These are phyloP conservation scores for Sparus aurata DNA, from an alignment of 2,797 vertebrate genomes.

Conservation along the genomic window DNA sequence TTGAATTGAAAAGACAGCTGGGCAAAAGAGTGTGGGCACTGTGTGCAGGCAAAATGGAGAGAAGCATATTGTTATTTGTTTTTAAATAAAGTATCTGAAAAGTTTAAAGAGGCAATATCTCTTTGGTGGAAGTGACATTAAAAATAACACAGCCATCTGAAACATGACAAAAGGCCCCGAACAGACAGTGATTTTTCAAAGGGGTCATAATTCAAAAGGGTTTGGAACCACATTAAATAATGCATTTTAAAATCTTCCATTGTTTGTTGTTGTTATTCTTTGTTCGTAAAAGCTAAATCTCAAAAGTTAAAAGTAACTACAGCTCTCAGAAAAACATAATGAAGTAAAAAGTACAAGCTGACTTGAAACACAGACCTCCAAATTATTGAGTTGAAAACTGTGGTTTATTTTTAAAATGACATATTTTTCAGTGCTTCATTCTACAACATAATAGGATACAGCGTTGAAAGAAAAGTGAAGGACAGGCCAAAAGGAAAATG, in stretches of 20 bases:
- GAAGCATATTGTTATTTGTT: too few species aligned
- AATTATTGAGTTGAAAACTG: not conserved
- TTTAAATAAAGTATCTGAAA: too few species aligned
- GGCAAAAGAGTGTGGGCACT: too few species aligned
- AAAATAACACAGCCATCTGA: not conserved
- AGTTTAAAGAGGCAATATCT: too few species aligned
- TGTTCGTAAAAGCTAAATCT: not conserved
- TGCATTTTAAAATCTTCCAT: not conserved
- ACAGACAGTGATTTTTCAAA: too few species aligned
- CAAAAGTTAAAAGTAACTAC: not conserved
- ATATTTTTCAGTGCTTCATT: not conserved
- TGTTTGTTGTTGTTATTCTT: too few species aligned
- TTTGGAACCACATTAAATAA: too few species aligned
- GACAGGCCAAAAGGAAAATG: not conserved
- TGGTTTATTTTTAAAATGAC: slow-evolving; percentile 2
- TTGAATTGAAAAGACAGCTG: too few species aligned
- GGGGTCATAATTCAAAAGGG: too few species aligned
- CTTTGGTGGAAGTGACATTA: too few species aligned
- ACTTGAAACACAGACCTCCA: slow-evolving; percentile 13
- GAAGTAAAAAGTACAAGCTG: not conserved
- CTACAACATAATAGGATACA: not conserved
- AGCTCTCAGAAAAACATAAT: not conserved
- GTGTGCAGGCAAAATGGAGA: too few species aligned
- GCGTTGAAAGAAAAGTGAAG: not conserved
- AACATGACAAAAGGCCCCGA: not conserved